phyloP scores from a whole-genome alignment of 1,140 invertebrate species.

The Oncopeltus fasciatus region DNA sequence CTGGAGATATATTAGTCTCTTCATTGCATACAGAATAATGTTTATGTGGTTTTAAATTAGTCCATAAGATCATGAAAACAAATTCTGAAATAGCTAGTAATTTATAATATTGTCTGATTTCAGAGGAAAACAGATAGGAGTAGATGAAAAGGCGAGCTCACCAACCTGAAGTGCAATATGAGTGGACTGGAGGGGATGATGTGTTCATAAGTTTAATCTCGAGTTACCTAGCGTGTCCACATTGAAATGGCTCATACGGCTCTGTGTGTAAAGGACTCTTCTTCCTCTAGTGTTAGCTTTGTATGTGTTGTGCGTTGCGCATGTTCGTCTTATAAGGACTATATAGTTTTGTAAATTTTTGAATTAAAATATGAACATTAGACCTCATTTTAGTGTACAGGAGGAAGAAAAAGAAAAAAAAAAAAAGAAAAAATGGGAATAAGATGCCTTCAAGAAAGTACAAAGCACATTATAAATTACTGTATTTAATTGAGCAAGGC shows the following conservation, averaged over 20 bases:
- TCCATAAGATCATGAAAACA: too few relatives aligned
- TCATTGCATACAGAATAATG: too few relatives aligned
- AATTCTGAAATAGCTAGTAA: too few relatives aligned
- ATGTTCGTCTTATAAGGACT: neutral
- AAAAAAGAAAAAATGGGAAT: too few relatives aligned
- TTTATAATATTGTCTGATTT: too few relatives aligned
- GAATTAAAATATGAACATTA: neutral
- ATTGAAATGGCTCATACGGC: neutral
- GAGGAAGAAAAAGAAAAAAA: constrained; percentile 5
- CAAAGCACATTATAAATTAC: constrained; percentile 8
- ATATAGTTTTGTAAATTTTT: neutral
- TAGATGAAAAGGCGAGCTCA: neutral
- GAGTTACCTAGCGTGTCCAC: constrained; percentile 3
- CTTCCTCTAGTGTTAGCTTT: constrained; percentile 1
- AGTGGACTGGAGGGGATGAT: neutral
- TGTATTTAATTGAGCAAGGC: constrained; percentile 10
- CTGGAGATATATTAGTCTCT: too few relatives aligned
- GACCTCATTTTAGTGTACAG: constrained; percentile 6
- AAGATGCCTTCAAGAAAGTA: constrained; percentile 12
- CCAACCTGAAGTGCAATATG: constrained; percentile 1
- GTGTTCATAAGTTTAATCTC: constrained; percentile 5
- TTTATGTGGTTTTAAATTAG: too few relatives aligned
- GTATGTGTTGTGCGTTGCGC: neutral
- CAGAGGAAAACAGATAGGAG: too few relatives aligned
- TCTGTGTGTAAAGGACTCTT: neutral